A percentile compares a stretch with the other conserved stretches of the same genome.
Evolutionary conservation across 64 coral and sea anemone genomes (phyloP).

Genomic region (Platygyra sinensis): DNA sequence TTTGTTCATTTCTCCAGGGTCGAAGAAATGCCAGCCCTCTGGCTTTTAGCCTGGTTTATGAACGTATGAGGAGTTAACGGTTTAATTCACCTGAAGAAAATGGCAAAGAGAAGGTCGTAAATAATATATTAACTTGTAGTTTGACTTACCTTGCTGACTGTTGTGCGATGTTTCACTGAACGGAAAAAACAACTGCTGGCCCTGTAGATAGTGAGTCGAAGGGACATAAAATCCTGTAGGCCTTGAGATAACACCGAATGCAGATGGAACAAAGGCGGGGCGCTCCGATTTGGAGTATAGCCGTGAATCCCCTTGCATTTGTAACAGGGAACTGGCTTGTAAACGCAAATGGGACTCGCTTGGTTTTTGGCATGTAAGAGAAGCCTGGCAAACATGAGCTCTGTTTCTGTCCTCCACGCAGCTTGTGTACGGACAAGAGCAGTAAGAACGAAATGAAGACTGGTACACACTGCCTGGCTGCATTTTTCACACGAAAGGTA

Average conservation of each 20-base stretch:
- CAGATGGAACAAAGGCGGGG: background rate
- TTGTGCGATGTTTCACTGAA: conserved; percentile 2
- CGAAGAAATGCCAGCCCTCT: background rate
- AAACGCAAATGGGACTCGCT: conserved; percentile 26
- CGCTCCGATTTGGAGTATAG: conserved; percentile 10
- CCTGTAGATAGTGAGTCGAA: conserved; percentile 1
- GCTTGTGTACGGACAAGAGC: conserved; percentile 17
- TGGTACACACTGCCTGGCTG: conserved; percentile 8
- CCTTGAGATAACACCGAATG: conserved; percentile 11
- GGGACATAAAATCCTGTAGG: conserved; percentile 22
- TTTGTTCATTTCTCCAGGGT: background rate
- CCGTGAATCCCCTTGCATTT: background rate
- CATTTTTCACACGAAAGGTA: background rate
- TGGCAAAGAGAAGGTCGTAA: too few relatives aligned
- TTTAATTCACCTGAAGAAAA: background rate
- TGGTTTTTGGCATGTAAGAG: conserved; percentile 21
- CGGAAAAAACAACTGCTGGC: conserved; percentile 36
- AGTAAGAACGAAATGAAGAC: conserved; percentile 8
- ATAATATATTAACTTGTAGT: background rate
- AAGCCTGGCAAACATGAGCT: background rate
- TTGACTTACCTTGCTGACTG: conserved; percentile 18
- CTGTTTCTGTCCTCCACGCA: background rate
- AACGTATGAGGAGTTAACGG: background rate
- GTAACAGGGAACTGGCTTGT: conserved; percentile 31
- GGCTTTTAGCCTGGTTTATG: background rate